A percentile compares a stretch with the other conserved stretches of the same genome.
phyloP scores from a whole-genome alignment of 2,797 vertebrate genomes.

The Glossophaga mutica region DNA sequence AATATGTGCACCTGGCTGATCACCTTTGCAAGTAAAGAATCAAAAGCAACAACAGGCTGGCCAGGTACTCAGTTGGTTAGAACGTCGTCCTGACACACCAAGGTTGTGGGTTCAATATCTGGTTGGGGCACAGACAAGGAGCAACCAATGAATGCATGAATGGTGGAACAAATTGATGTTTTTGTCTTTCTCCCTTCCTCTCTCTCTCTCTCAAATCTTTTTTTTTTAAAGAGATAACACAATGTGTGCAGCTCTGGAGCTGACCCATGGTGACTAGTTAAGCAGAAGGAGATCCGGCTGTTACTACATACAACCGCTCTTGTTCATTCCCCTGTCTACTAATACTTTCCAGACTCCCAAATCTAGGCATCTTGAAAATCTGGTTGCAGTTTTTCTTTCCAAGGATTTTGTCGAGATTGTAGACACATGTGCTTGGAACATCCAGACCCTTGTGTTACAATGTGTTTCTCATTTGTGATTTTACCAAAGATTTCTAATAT shows the following conservation, averaged over 20 bases:
- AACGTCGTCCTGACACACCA: background rate
- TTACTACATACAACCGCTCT: background rate
- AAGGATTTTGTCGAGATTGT: constrained; percentile 62
- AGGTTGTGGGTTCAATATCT: background rate
- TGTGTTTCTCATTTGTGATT: constrained; percentile 68
- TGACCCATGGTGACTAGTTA: background rate
- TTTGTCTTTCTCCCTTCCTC: background rate
- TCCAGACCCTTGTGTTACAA: constrained; percentile 36
- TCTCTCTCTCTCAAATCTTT: background rate
- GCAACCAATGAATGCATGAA: no score
- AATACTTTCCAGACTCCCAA: constrained; percentile 61
- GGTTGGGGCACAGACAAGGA: no score
- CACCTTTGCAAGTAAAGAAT: background rate
- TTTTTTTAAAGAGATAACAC: background rate
- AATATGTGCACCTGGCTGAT: background rate
- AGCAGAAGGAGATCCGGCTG: background rate
- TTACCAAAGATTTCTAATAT: constrained; percentile 48
- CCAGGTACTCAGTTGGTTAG: background rate
- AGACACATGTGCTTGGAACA: constrained; percentile 55
- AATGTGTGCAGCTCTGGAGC: background rate
- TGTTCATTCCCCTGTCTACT: constrained; percentile 16
- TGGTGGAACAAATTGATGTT: background rate
- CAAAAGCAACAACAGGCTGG: background rate
- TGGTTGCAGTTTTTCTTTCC: constrained; percentile 55
- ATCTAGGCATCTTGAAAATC: constrained; percentile 61